Base-by-base conservation (phyloP, 2,797 vertebrate genomes). In the Anabas testudineus region DNA sequence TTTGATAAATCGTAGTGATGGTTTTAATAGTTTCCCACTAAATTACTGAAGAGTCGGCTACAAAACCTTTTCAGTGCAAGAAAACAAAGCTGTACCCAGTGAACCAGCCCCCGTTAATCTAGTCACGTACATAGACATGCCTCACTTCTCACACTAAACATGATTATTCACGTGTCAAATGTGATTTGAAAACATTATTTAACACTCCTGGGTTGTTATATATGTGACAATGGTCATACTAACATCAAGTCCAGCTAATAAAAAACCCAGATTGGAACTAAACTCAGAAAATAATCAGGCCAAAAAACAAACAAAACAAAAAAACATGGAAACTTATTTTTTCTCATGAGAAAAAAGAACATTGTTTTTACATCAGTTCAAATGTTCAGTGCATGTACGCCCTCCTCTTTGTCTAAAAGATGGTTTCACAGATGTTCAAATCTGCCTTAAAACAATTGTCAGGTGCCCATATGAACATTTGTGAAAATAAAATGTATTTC, bases 391-490 rank as follows among this genome's bases (percentile, higher is more conserved):
- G 30, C 22, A 5, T 34, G 39, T 36, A 42, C 71, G 32, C 13
- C 39, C 42, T 62, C 41, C 21, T 68, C 16, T 8, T 64, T 15
- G 2, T 60, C 64, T 15, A 43, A 71, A 14, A 32, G 30, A 32
- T 32, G 32, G 30, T 32, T 32, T 24, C 24, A 24, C 24, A 24
- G 24, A 24, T 24, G 2, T 24, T 24, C 24, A 24, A 32, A 30
- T 32, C 30, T 32, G 30, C 30, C 2, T 7, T 30, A 30, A 30
- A 30, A 30, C 28, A 2, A 9, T 8, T 32, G 8, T 32, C 7
- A 9, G 30, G 30, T 32, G 30, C 7, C 28, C 28, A 32, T 30
- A 2, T n/a, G n/a, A n/a, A n/a, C n/a, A n/a, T n/a, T n/a, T n/a
- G n/a, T n/a, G n/a, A n/a, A n/a, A n/a, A n/a, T n/a, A n/a, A n/a